Evolutionary conservation across 2,888 invertebrate species (phyloP).

Genomic region (Cosmopolites sordidus): DNA sequence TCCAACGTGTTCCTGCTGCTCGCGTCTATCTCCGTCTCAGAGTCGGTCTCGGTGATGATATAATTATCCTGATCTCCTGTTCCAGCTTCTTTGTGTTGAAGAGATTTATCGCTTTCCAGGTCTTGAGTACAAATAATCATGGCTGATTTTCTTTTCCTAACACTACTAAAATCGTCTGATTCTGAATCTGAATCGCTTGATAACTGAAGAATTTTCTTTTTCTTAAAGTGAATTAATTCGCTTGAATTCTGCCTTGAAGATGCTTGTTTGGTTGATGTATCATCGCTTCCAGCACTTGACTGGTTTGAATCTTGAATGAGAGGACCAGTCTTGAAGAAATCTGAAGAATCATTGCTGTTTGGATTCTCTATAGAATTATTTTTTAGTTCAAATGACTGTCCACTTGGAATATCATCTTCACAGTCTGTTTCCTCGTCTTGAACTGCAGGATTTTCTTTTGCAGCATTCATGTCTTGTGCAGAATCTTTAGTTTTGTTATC

Average conservation of each 20-base stretch:
- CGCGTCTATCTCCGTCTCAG: conserved; percentile 33
- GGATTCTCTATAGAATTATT: background rate
- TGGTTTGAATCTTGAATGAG: background rate
- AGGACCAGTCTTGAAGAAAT: background rate
- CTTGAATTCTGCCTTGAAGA: background rate
- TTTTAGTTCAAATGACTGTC: background rate
- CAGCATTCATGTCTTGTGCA: background rate
- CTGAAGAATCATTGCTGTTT: conserved; percentile 5
- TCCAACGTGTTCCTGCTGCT: conserved; percentile 7
- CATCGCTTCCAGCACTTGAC: background rate
- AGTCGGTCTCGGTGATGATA: conserved; percentile 23
- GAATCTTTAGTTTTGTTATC: background rate
- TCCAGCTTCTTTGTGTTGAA: background rate
- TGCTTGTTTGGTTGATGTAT: background rate
- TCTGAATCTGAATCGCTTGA: conserved; percentile 5
- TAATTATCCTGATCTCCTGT: conserved; percentile 2
- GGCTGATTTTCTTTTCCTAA: conserved; percentile 10
- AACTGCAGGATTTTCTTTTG: too few species aligned
- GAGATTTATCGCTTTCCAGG: background rate
- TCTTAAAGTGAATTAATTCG: conserved; percentile 6
- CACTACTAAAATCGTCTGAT: background rate
- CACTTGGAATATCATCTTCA: background rate
- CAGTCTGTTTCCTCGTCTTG: background rate
- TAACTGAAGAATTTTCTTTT: conserved; percentile 5
- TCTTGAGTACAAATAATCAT: conserved; percentile 15